A percentile compares a stretch with the other conserved stretches of the same genome.
Evolutionary conservation across 1,140 invertebrate species (phyloP).

Genomic region (Drosophila tropicalis): DNA sequence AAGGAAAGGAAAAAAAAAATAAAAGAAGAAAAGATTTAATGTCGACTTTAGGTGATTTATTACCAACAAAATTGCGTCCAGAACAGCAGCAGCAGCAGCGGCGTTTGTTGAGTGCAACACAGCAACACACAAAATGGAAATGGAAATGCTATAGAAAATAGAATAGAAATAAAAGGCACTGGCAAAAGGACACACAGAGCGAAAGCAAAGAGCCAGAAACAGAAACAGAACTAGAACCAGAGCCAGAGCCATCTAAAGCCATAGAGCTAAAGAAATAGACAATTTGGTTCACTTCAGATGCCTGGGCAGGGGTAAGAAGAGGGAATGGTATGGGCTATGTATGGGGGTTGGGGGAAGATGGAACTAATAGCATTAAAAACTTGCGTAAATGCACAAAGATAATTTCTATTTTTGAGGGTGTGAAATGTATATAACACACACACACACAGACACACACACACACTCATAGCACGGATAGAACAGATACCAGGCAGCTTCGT

Average conservation of each 20-base stretch:
- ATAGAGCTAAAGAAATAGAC: conserved; percentile 44
- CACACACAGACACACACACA: conserved; percentile 24
- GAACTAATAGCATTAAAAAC: conserved; percentile 82
- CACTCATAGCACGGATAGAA: conserved; percentile 10
- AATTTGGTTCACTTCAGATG: conserved; percentile 72
- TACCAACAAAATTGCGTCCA: conserved; percentile 83
- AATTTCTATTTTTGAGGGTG: conserved; percentile 81
- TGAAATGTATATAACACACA: conserved; percentile 71
- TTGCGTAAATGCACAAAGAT: conserved; percentile 80
- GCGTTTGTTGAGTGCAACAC: conserved; percentile 67
- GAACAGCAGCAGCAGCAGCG: conserved; percentile 43
- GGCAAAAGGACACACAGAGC: conserved; percentile 49
- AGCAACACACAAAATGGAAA: conserved; percentile 45
- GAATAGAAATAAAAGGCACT: conserved; percentile 71
- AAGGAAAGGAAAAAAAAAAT: conserved; percentile 41
- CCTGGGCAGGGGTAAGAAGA: conserved; percentile 30
- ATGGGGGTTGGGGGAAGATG: conserved; percentile 59
- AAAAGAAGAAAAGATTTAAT: conserved; percentile 80
- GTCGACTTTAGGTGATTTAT: conserved; percentile 83
- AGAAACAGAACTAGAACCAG: conserved; percentile 11
- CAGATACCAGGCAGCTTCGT: conserved; percentile 9
- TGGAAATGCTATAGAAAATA: conserved; percentile 67
- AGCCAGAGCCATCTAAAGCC: conserved; percentile 19
- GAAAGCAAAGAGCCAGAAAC: conserved; percentile 31
- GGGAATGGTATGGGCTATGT: conserved; percentile 7